Evolutionary conservation across 2,797 vertebrate species (phyloP), one percentile per base, ranked within the genome.

Genomic region (Zalophus californianus): DNA sequence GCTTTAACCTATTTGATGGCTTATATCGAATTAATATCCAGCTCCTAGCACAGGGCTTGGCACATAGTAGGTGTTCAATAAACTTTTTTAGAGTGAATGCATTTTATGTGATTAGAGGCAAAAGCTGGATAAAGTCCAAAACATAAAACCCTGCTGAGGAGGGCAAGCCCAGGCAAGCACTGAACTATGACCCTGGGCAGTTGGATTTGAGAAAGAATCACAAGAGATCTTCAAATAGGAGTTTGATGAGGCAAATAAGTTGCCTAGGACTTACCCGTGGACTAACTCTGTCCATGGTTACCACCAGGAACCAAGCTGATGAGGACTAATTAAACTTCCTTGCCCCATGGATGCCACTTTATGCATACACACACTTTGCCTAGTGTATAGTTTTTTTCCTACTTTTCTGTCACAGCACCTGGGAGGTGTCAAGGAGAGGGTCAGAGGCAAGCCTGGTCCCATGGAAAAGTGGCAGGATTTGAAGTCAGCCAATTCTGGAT

Each of bases 281-380:
- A 12, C 82, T 85, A 27, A 44, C 70, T 27, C 6, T 21, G 87
- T 77, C 73, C 48, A 11, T 0, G 10, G 50, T 77, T 66, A 80
- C 25, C 85, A 56, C 35, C 73, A 78, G 86, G 82, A 90, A 27
- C 86, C 35, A 12, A 66, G 58, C n/a, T 56, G 91, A 77, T 10
- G 15, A 7, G 18, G 44, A 14, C 35, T 29, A 35, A 58, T 25
- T 25, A 58, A 25, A 18, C 89, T 62, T 38, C 11, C 13, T 32
- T 20, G 12, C 25, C 32, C 41, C 0, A 7, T 0, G 0, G 50
- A 20, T 29, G 23, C 15, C 21, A 25, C 29, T 21, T 52, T n/a
- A n/a, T 29, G 35, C 15, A 73, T 10, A 38, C 6, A 48, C 2
- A 27, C 4, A 10, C 54, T 14, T 13, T 8, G 16, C n/a, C 72